Percentiles rank a stretch among this genome's conserved stretches.
Conservation (phyloP, 1,140 invertebrate species). For the Drosophila micromelanica region DNA sequence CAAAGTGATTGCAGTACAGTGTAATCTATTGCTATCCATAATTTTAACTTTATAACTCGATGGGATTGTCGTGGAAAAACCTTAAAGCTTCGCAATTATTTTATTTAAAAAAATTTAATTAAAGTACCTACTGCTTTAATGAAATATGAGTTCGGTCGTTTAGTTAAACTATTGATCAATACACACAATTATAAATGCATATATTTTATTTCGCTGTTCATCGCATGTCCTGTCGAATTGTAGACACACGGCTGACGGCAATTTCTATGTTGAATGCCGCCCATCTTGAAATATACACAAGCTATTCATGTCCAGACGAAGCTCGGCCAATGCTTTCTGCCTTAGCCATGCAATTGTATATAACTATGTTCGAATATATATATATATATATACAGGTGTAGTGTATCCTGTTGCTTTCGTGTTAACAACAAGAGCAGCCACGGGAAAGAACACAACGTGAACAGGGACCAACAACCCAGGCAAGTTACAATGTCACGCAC, state of each 20-base stretch:
- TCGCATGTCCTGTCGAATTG: slow-evolving; percentile 28
- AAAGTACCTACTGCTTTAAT: no score
- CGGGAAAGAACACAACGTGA: slow-evolving; percentile 2
- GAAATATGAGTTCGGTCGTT: no score
- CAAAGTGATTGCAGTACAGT: slow-evolving; percentile 4
- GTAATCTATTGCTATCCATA: no score
- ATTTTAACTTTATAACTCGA: no score
- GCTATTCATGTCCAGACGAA: slow-evolving; percentile 17
- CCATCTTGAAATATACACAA: slow-evolving; percentile 21
- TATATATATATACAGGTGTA: slow-evolving; percentile 24
- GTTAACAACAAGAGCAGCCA: slow-evolving; percentile 19
- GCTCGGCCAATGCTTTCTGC: slow-evolving; percentile 2
- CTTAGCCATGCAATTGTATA: background rate
- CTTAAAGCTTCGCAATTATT: no score
- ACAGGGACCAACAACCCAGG: slow-evolving; percentile 10
- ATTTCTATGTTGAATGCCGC: slow-evolving; percentile 17
- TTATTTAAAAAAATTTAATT: no score
- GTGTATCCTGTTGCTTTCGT: slow-evolving; percentile 48
- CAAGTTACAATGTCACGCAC: slow-evolving; percentile 79
- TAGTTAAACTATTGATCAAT: no score
- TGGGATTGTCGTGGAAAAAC: no score
- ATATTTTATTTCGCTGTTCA: slow-evolving; percentile 25
- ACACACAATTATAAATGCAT: slow-evolving; percentile 6
- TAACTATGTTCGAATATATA: slow-evolving; percentile 4
- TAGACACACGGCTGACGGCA: slow-evolving; percentile 24